Conservation (phyloP, 2,888 invertebrate species). For the Strigamia transsilvanica region DNA sequence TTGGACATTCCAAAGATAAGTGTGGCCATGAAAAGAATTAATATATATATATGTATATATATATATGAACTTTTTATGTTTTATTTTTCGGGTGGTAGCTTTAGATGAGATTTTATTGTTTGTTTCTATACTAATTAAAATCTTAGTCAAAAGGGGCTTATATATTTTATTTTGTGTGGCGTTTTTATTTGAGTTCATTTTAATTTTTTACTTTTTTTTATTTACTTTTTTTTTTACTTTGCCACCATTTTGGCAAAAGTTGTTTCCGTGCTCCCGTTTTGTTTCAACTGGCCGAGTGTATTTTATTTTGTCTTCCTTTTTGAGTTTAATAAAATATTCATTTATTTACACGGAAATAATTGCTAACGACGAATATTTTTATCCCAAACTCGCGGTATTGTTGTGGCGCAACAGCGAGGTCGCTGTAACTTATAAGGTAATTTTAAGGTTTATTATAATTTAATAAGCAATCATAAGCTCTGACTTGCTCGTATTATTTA, state of each 20-base stretch:
- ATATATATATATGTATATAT: slow-evolving; percentile 10
- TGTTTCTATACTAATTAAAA: slow-evolving; percentile 3
- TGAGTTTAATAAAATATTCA: slow-evolving; percentile 41
- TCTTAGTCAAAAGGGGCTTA: slow-evolving; percentile 10
- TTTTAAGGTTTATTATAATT: too few relatives aligned
- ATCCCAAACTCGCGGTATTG: too few relatives aligned
- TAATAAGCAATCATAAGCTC: too few relatives aligned
- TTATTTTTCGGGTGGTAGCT: slow-evolving; percentile 39
- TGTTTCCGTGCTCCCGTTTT: slow-evolving; percentile 4
- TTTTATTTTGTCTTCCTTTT: slow-evolving; percentile 33
- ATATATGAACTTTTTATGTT: slow-evolving; percentile 32
- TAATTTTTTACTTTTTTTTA: not conserved
- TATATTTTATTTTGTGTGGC: slow-evolving; percentile 28
- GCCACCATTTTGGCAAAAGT: slow-evolving; percentile 6
- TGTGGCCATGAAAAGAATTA: slow-evolving; percentile 43
- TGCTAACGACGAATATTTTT: too few relatives aligned
- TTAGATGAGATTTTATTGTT: slow-evolving; percentile 19
- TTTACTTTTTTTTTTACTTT: slow-evolving; percentile 15
- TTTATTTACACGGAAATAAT: slow-evolving; percentile 42
- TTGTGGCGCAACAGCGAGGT: too few relatives aligned
- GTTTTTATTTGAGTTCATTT: not conserved
- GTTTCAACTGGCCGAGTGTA: slow-evolving; percentile 39
- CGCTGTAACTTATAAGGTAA: too few relatives aligned
- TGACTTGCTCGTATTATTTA: too few relatives aligned
- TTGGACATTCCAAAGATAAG: slow-evolving; percentile 47